A percentile compares a stretch with the other conserved stretches of the same genome.
Conservation (phyloP, 2,797 vertebrate genomes). For the Macropus fuliginosus region DNA sequence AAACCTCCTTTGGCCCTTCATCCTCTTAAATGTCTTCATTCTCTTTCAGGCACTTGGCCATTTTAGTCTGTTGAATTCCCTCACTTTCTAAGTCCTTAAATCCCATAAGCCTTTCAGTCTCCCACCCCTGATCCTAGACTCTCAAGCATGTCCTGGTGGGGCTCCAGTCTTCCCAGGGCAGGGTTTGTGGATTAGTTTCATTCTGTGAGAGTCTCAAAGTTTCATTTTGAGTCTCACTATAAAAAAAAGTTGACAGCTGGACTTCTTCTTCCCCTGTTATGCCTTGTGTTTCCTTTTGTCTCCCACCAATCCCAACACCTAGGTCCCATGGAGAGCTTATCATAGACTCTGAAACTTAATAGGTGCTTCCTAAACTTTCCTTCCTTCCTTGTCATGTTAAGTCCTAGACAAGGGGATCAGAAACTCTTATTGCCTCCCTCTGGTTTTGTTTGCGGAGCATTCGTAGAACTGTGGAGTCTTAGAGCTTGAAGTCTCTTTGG, state of each 20-base stretch:
- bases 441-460: neutral
- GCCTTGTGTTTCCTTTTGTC: neutral
- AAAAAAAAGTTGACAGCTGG: neutral
- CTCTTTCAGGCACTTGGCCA: too few relatives aligned
- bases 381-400: neutral
- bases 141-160: neutral
- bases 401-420: neutral
- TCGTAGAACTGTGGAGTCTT: neutral
- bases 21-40: neutral
- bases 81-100: neutral
- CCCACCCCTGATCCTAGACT: neutral
- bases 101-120: neutral
- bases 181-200: neutral
- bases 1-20: neutral
- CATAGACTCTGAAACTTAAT: neutral
- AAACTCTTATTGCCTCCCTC: neutral
- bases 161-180: neutral
- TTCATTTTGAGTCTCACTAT: neutral
- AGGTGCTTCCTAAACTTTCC: neutral
- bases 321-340: neutral
- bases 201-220: neutral
- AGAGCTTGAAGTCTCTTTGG: neutral
- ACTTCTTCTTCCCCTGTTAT: neutral
- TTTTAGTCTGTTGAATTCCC: neutral
- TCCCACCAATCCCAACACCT: neutral